These are phyloP conservation scores for Andrena haemorrhoa DNA, from an alignment of 2,888 invertebrate species.

Conservation along the genomic window DNA sequence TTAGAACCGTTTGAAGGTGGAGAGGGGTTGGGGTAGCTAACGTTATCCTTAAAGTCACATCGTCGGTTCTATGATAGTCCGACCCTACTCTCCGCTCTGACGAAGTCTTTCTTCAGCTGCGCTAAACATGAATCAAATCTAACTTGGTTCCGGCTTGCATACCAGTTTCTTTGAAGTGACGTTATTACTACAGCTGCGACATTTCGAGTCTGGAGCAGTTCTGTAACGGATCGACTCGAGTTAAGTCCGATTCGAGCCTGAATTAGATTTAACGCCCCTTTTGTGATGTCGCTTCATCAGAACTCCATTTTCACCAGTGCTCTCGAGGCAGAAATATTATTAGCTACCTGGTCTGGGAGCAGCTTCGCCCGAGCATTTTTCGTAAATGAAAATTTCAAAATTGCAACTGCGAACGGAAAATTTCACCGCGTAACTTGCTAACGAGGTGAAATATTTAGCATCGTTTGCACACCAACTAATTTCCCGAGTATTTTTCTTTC, in stretches of 20 bases:
- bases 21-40: not conserved
- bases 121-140: no score
- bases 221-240: no score
- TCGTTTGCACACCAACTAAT: conserved; percentile 28
- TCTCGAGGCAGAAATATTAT: no score
- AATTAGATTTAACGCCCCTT: no score
- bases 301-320: no score
- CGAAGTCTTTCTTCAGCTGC: not conserved
- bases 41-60: not conserved
- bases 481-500: conserved; percentile 30
- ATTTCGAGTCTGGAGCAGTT: no score
- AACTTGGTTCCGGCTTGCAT: no score
- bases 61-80: not conserved
- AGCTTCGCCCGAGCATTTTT: conserved; percentile 1
- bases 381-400: not conserved
- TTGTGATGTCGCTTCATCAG: no score
- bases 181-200: no score
- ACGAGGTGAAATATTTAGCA: conserved; percentile 43
- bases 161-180: no score
- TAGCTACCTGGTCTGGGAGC: not conserved
- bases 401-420: not conserved
- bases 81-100: not conserved
- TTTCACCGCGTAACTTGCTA: conserved; percentile 5
- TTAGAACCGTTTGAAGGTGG: not conserved
- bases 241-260: no score